Evolutionary conservation across 2,888 invertebrate genomes (phyloP).

Genomic region (Zele albiditarsus): DNA sequence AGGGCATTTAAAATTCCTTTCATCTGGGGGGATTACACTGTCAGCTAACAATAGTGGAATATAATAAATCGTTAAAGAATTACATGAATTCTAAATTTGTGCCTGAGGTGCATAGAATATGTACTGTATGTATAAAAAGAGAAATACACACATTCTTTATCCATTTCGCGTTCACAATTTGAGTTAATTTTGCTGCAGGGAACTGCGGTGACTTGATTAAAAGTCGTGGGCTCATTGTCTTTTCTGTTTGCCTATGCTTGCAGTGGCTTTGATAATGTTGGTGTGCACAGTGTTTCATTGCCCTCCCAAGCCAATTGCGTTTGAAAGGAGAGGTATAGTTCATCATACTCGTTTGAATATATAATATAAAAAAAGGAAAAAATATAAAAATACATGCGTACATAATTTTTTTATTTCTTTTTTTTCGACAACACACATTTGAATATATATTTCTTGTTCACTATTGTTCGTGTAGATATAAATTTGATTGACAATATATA

Average conservation of each 20-base stretch:
- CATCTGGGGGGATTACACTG: neutral
- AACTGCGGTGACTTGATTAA: conserved; percentile 68
- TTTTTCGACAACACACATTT: neutral
- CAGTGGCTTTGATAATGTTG: conserved; percentile 54
- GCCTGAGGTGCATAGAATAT: conserved; percentile 54
- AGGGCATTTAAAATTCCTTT: too few relatives aligned
- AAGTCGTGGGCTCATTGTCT: conserved; percentile 68
- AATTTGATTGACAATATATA: conserved; percentile 41
- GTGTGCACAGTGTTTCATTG: neutral
- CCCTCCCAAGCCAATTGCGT: conserved; percentile 60
- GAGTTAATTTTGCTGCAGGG: conserved; percentile 71
- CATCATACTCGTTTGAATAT: conserved; percentile 62
- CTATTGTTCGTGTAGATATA: conserved; percentile 43
- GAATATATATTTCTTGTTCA: neutral
- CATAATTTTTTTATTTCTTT: conserved; percentile 28
- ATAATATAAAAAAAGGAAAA: conserved; percentile 54
- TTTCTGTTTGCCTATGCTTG: conserved; percentile 68
- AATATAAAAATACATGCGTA: conserved; percentile 2
- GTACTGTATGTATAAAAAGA: too few relatives aligned
- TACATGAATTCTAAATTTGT: conserved; percentile 68
- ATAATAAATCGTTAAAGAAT: conserved; percentile 60
- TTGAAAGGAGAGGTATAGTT: conserved; percentile 50
- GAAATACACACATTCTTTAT: neutral
- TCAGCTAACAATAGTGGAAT: conserved; percentile 46
- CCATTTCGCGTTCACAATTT: conserved; percentile 59